phyloP scores from a whole-genome alignment of 2,113 vertebrate species.

The Argyrosomus japonicus region DNA sequence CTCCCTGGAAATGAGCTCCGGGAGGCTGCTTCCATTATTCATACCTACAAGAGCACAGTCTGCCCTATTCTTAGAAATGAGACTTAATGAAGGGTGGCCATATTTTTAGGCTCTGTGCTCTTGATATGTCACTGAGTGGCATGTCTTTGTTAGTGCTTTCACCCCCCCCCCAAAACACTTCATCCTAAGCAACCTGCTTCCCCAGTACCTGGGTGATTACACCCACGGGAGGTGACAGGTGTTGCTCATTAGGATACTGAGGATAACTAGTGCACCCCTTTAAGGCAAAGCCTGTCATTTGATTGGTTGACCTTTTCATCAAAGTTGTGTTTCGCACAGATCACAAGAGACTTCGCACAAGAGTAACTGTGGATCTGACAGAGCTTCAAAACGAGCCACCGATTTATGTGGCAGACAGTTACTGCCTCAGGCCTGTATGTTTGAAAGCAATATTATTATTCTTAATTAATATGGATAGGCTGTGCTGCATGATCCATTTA shows the following conservation, averaged over 20 bases:
- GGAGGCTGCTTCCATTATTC: constrained; percentile 82
- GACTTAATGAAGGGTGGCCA: constrained; percentile 71
- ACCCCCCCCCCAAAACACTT: neutral
- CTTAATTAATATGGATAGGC: neutral
- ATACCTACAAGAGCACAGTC: constrained; percentile 70
- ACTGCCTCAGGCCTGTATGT: constrained; percentile 1
- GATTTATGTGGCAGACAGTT: constrained; percentile 5
- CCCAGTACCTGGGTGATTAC: constrained; percentile 29
- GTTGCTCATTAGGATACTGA: constrained; percentile 8
- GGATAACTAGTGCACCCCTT: neutral
- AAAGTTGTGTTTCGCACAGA: constrained; percentile 5
- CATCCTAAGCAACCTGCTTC: constrained; percentile 14
- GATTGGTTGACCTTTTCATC: constrained; percentile 31
- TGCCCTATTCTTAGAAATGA: constrained; percentile 80
- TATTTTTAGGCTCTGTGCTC: constrained; percentile 68
- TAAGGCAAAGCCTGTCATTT: neutral
- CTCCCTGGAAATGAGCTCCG: constrained; percentile 79
- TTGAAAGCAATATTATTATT: neutral
- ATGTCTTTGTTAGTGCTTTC: constrained; percentile 30
- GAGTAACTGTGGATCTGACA: constrained; percentile 6
- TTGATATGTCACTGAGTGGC: constrained; percentile 53
- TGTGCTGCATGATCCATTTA: neutral
- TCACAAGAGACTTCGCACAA: neutral
- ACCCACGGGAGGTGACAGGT: constrained; percentile 15
- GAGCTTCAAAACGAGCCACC: neutral